These are phyloP conservation scores for Trachemys scripta DNA, from an alignment of 2,113 vertebrate genomes.

Conservation along the genomic window DNA sequence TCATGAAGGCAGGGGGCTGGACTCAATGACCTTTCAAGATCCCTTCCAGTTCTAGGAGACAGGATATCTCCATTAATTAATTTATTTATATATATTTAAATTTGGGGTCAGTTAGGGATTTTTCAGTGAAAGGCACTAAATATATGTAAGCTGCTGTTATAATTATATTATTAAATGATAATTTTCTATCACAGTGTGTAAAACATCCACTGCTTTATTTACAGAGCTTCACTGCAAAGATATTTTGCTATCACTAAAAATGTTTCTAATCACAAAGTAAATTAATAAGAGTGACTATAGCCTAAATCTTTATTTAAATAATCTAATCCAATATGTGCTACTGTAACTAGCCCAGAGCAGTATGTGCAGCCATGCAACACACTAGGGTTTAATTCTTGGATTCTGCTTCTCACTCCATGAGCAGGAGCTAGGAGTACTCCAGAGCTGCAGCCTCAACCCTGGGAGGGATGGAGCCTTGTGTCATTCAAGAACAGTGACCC, in stretches of 20 bases:
- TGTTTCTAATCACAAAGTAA: slow-evolving; percentile 68
- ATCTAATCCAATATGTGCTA: slow-evolving; percentile 69
- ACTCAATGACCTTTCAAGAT: no score
- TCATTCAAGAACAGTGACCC: slow-evolving; percentile 87
- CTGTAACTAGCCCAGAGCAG: slow-evolving; percentile 66
- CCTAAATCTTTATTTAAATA: slow-evolving; percentile 71
- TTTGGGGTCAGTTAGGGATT: slow-evolving; percentile 55
- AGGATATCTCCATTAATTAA: no score
- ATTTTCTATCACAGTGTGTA: slow-evolving; percentile 70
- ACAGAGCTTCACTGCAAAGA: slow-evolving; percentile 53
- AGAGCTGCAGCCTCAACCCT: slow-evolving; percentile 86
- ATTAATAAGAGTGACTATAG: slow-evolving; percentile 63
- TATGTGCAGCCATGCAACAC: slow-evolving; percentile 71
- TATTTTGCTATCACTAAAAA: slow-evolving; percentile 55
- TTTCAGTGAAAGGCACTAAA: slow-evolving; percentile 65
- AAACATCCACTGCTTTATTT: slow-evolving; percentile 70
- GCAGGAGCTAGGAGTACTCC: slow-evolving; percentile 87
- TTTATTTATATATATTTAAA: not conserved
- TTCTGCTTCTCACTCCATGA: slow-evolving; percentile 88
- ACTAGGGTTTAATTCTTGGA: slow-evolving; percentile 85
- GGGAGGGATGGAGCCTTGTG: slow-evolving; percentile 88
- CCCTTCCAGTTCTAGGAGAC: no score
- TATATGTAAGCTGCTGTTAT: slow-evolving; percentile 70
- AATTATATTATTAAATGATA: slow-evolving; percentile 62
- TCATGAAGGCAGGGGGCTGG: no score